Conservation (phyloP, 1,140 invertebrate species). For the Calephelis virginiensis region DNA sequence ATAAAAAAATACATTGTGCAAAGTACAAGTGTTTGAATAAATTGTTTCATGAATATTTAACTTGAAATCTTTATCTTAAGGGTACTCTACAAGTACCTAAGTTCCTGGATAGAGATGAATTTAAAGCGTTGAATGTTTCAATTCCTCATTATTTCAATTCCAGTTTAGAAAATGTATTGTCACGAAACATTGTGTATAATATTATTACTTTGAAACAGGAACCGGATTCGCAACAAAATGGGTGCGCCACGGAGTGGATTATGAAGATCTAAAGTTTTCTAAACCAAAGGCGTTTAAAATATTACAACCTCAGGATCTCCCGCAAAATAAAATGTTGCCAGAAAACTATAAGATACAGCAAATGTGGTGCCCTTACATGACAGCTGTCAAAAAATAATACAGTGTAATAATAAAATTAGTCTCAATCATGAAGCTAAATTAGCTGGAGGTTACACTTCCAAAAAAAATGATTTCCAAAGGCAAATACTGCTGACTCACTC, state of each 20-base stretch:
- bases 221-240: slow-evolving; percentile 39
- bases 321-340: slow-evolving; percentile 28
- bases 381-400: slow-evolving; percentile 33
- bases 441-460: not conserved
- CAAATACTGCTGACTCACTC: too few species aligned
- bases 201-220: slow-evolving; percentile 32
- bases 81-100: too few species aligned
- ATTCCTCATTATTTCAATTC: too few species aligned
- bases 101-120: too few species aligned
- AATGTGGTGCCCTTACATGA: slow-evolving; percentile 65
- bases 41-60: too few species aligned
- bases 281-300: slow-evolving; percentile 42
- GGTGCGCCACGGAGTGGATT: slow-evolving; percentile 38
- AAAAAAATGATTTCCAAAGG: too few species aligned
- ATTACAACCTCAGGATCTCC: slow-evolving; percentile 24
- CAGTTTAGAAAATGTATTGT: too few species aligned
- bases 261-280: slow-evolving; percentile 45
- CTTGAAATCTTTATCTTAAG: too few species aligned
- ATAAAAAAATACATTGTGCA: too few species aligned
- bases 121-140: too few species aligned
- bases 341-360: slow-evolving; percentile 36
- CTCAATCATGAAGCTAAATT: not conserved
- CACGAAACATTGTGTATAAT: too few species aligned
- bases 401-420: not conserved
- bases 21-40: too few species aligned